Percentiles rank a stretch among this genome's conserved stretches.
These are phyloP conservation scores for Heliangelus exortis DNA, from an alignment of 2,797 vertebrate genomes.

Conservation along the genomic window DNA sequence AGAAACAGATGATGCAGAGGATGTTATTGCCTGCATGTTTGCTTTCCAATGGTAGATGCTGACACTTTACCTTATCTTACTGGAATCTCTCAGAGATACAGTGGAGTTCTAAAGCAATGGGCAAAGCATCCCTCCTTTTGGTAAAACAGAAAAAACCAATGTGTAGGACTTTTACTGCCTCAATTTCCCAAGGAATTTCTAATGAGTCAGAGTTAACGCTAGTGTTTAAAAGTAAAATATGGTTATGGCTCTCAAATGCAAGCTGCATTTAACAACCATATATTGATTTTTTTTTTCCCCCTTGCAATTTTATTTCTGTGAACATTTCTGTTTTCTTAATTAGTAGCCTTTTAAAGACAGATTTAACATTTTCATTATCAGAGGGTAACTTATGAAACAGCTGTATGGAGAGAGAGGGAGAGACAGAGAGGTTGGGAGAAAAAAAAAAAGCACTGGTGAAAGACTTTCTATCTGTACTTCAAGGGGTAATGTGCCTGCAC, in stretches of 20 bases:
- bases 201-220: conserved; percentile 69
- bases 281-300: conserved; percentile 77
- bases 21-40: background rate
- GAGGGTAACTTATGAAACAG: conserved; percentile 61
- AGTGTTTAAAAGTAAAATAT: conserved; percentile 80
- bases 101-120: background rate
- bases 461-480: background rate
- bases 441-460: background rate
- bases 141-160: conserved; percentile 40
- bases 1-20: background rate
- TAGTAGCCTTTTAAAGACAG: conserved; percentile 81
- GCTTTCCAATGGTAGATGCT: background rate
- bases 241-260: conserved; percentile 76
- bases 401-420: conserved; percentile 30
- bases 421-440: background rate
- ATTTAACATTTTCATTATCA: conserved; percentile 77
- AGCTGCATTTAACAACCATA: conserved; percentile 79
- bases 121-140: background rate
- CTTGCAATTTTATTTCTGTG: conserved; percentile 79
- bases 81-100: background rate
- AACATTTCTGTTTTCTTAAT: conserved; percentile 84
- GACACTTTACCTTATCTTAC: background rate
- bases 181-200: conserved; percentile 76
- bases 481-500: background rate
- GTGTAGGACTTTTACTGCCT: conserved; percentile 70